A percentile compares a stretch with the other conserved stretches of the same genome.
Evolutionary conservation across 2,797 vertebrate species (phyloP).

Genomic region (Anableps anableps): DNA sequence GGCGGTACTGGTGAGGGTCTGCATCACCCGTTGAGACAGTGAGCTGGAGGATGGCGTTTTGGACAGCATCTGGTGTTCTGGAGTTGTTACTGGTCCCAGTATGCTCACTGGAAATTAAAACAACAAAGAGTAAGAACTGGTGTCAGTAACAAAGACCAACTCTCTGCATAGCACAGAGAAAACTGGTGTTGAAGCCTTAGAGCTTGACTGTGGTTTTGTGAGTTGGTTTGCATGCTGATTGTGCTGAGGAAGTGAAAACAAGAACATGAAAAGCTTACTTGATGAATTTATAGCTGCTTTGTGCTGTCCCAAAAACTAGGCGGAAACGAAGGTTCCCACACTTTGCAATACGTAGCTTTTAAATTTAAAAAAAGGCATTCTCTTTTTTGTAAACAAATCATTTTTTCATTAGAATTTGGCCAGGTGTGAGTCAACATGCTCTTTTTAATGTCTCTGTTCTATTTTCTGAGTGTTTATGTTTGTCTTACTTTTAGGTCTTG

Average conservation of each 20-base stretch:
- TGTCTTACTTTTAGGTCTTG: neutral
- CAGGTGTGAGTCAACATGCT: neutral
- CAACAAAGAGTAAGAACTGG: neutral
- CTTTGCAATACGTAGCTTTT: no score
- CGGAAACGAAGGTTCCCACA: neutral
- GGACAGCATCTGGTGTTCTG: conserved; percentile 86
- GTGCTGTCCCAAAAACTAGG: neutral
- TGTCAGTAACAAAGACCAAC: neutral
- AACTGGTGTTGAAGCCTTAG: neutral
- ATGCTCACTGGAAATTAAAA: conserved; percentile 84
- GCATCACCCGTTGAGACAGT: conserved; percentile 88
- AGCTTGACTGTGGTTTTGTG: neutral
- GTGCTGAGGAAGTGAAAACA: neutral
- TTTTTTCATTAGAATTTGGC: neutral
- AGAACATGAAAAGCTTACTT: neutral
- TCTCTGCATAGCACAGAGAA: neutral
- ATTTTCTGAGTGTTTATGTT: neutral
- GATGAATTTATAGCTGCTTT: neutral
- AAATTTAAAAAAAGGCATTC: no score
- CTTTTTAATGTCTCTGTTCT: neutral
- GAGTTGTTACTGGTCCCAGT: conserved; percentile 91
- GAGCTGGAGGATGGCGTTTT: conserved; percentile 93
- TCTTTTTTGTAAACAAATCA: no score
- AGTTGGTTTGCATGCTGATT: neutral
- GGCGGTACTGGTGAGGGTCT: conserved; percentile 88